Evolutionary conservation across 2,888 invertebrate species (phyloP), one percentile per base, ranked within the genome.

Genomic region (Cremastobaeus sp.): DNA sequence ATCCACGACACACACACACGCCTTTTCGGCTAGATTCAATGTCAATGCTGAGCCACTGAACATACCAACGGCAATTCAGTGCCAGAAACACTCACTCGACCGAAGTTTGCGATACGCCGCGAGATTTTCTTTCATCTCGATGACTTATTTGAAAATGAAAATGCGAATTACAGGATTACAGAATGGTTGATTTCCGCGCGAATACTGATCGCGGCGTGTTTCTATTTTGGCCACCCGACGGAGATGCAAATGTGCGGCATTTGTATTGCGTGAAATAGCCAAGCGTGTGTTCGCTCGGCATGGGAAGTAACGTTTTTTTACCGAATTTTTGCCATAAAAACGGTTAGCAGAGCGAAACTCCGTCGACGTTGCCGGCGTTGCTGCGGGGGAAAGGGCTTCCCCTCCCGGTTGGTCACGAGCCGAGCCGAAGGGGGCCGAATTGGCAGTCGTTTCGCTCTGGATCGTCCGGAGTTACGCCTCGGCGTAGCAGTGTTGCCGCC

Each of bases 351-450:
- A 45, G 43, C 45, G 48, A 59, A 52, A 37, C 37, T 28, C 34
- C 64, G 65, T 54, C 50, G 54, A 30, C 47, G 52, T 41, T 47
- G 45, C 54, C 71, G 50, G 59, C 52, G 47, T 59, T 28, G 21
- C 20, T 11, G 34, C 41, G 47, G 37, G 60, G 69, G 47, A 34
- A 69, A 55, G 54, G 54, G 60, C 15, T 39, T 59, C 60, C 62
- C 55, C 30, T 39, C 15, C 45, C 11, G 21, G 3, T 12, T 11
- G 48, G 14, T 9, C 32, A 34, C 72, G 59, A 66, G 20, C 47
- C 17, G 8, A 32, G 45, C 72, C 72, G 72, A 72, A 65, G 59
- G 65, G 65, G 65, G 34, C 72, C 72, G 72, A 72, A 65, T 70
- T 70, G 15, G 25, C 59, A 25, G 32, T 47, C 72, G 65, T 54